Evolutionary conservation across 37 sponge, comb jelly and placozoan species (phyloP).

Genomic region (Lycopodina hypogea): DNA sequence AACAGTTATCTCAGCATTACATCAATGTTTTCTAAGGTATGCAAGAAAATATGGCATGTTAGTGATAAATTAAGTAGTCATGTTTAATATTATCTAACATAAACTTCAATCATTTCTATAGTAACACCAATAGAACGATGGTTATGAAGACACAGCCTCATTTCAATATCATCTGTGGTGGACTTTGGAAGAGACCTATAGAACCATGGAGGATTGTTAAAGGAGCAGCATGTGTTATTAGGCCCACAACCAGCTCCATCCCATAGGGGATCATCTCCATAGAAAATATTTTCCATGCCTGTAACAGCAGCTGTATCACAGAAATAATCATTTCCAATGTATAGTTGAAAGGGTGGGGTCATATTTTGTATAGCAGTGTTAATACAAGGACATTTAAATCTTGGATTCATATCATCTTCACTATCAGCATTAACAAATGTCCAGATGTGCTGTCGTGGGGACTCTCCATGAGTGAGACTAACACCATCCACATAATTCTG

Average conservation of each 20-base stretch:
- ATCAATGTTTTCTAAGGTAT: no score
- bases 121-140: no score
- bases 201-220: constrained; percentile 8
- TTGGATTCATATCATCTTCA: background rate
- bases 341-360: background rate
- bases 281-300: background rate
- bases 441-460: constrained; percentile 41
- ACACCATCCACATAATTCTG: constrained; percentile 22
- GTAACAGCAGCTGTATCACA: constrained; percentile 16
- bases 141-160: background rate
- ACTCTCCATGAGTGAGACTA: constrained; percentile 34
- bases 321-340: constrained; percentile 34
- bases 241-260: constrained; percentile 39
- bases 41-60: no score
- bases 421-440: constrained; percentile 11
- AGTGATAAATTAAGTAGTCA: no score
- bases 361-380: background rate
- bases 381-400: constrained; percentile 12
- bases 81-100: no score
- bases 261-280: constrained; percentile 35
- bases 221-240: constrained; percentile 11
- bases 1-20: no score
- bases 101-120: no score
- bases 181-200: background rate
- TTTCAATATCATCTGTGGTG: constrained; percentile 7